These are phyloP conservation scores for Drosophila pseudoobscura DNA, from an alignment of 1,140 invertebrate genomes.

Conservation along the genomic window DNA sequence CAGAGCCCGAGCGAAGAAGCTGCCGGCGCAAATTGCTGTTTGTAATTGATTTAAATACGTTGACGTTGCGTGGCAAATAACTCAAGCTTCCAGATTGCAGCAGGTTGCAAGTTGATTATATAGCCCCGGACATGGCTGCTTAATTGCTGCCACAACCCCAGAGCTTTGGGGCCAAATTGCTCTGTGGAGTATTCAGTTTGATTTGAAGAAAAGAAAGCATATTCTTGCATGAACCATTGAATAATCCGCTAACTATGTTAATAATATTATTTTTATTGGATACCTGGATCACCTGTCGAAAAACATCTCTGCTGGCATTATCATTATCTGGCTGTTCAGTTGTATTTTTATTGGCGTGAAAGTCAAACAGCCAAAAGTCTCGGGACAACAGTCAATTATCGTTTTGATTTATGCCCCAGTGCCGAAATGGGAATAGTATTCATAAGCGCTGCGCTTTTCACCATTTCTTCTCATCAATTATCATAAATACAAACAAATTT, in stretches of 20 bases:
- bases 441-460: conserved; percentile 67
- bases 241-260: too few species aligned
- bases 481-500: conserved; percentile 77
- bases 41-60: conserved; percentile 82
- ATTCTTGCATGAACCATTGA: too few species aligned
- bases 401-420: conserved; percentile 67
- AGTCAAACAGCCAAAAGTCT: conserved; percentile 65
- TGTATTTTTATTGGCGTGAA: conserved; percentile 49
- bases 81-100: conserved; percentile 40
- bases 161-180: conserved; percentile 52
- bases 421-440: conserved; percentile 68
- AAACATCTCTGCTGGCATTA: conserved; percentile 6
- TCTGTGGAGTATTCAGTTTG: background rate
- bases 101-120: conserved; percentile 63
- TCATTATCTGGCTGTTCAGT: conserved; percentile 28
- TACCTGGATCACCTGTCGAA: too few species aligned
- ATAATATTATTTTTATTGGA: too few species aligned
- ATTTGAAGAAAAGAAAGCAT: background rate
- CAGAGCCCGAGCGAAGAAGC: conserved; percentile 4
- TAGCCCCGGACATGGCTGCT: conserved; percentile 47
- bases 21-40: conserved; percentile 68
- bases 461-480: conserved; percentile 75
- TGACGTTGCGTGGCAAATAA: conserved; percentile 76
- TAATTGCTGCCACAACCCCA: conserved; percentile 58
- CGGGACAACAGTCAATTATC: conserved; percentile 62